These are phyloP conservation scores for Nebria ingens DNA, from an alignment of 1,140 invertebrate species.

Conservation along the genomic window DNA sequence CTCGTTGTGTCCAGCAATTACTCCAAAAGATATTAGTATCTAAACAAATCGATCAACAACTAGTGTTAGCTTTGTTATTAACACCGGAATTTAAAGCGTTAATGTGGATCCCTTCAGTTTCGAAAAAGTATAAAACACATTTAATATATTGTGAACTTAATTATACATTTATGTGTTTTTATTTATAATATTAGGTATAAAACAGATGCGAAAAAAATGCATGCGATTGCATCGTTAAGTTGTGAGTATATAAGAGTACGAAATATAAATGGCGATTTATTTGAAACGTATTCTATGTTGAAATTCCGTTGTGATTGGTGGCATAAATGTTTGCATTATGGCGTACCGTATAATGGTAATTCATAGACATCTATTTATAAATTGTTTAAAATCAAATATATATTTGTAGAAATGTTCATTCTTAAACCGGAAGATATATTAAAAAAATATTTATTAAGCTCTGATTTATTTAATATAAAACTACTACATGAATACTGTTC, in stretches of 20 bases:
- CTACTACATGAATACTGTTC: conserved; percentile 21
- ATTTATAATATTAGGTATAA: conserved; percentile 15
- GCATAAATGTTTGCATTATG: conserved; percentile 17
- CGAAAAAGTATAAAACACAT: neutral
- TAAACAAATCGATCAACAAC: neutral
- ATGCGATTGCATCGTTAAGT: conserved; percentile 16
- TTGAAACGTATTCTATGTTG: conserved; percentile 10
- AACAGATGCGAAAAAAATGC: conserved; percentile 19
- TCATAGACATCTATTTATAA: too few relatives aligned
- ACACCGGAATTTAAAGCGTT: neutral
- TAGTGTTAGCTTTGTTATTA: neutral
- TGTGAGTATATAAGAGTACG: conserved; percentile 8
- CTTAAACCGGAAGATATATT: conserved; percentile 16
- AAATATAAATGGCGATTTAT: conserved; percentile 7
- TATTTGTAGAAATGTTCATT: conserved; percentile 18
- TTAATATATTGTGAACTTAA: neutral
- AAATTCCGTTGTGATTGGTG: conserved; percentile 21
- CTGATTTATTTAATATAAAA: conserved; percentile 15
- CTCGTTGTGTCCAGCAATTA: neutral
- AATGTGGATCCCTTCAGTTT: neutral
- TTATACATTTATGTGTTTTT: neutral
- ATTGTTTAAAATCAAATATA: neutral
- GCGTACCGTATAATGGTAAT: conserved; percentile 17
- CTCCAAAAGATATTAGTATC: neutral
- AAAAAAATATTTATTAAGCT: conserved; percentile 19